Base-by-base conservation (phyloP, 2,797 vertebrate species). In the Squalus acanthias region DNA sequence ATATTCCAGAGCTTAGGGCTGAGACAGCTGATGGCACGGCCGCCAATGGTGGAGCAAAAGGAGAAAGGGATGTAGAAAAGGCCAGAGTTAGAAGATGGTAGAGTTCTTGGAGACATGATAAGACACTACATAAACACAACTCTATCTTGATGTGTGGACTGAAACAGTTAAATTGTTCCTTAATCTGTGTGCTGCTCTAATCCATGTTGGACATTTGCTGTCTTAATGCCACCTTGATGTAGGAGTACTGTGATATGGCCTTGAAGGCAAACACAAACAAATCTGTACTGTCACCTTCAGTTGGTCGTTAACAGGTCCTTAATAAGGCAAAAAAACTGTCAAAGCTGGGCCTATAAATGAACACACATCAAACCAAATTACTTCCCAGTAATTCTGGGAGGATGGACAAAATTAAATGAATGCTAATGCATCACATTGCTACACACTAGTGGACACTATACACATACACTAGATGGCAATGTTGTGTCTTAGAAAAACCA, bases 401-500 rank as follows among this genome's bases (percentile, higher is more conserved):
- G n/a, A 46, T 65, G n/a, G n/a, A 46, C 29, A 91, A n/a, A 63
- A 63, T 15, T 4, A 63, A 63, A 91, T 91, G 29, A 60, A 91
- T 91, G 22, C 46, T 87, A 24, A 85, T 50, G 7, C 82, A 9
- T 22, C 17, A 60, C 17, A 20, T 69, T 67, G 50, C 46, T 22
- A 46, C n/a, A 69, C 65, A 46, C 29, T 57, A 0, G 50, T 60
- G 13, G 2, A 17, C 53, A 24, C 50, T n/a, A 20, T n/a, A 60
- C 6, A 74, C 50, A 60, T 17, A 76, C 94, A 95, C 94, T 76
- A 95, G 94, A 74, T 95, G 94, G 94, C 94, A 95, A 53, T 95
- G 53, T 95, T 95, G 94, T 95, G 94, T 95, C 94, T 95, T 57
- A 53, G 69, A 74, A 53, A 95, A 95, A 33, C n/a, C 50, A 74